Percentiles rank a stretch among this genome's conserved stretches.
These are phyloP conservation scores for Bothrops jararaca DNA, from an alignment of 2,113 vertebrate genomes.

Conservation along the genomic window DNA sequence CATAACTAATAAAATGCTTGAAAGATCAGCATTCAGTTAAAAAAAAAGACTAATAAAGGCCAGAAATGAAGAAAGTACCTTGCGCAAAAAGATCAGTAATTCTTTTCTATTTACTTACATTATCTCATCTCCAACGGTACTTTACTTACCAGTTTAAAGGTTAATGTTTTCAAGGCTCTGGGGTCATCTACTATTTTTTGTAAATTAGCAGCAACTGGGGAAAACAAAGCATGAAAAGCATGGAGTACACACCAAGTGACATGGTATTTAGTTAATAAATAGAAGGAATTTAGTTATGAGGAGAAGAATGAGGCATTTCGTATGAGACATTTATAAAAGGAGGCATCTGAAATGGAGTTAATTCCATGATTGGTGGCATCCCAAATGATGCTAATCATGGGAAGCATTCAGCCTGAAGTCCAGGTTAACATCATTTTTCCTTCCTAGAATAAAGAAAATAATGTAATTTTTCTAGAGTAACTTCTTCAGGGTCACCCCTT, in stretches of 20 bases:
- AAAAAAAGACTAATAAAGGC: constrained; percentile 1
- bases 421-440: neutral
- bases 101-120: constrained; percentile 7
- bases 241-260: constrained; percentile 32
- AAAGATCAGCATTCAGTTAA: constrained; percentile 1
- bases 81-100: constrained; percentile 1
- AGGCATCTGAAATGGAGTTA: neutral
- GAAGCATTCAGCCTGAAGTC: neutral
- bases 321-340: constrained; percentile 6
- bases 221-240: constrained; percentile 64
- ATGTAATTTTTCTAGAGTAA: neutral
- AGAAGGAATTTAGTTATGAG: constrained; percentile 32
- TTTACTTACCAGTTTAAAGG: constrained; percentile 97
- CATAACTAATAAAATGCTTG: constrained; percentile 13
- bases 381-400: neutral
- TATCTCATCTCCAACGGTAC: constrained; percentile 13
- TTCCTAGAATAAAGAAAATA: neutral
- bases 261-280: constrained; percentile 34
- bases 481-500: neutral
- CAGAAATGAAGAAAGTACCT: constrained; percentile 13
- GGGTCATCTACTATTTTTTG: constrained; percentile 99
- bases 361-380: neutral
- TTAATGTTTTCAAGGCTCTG: constrained; percentile 92
- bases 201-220: constrained; percentile 96
- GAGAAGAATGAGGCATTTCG: neutral